phyloP scores from a whole-genome alignment of 2,113 vertebrate species.

The Gavialis gangeticus region DNA sequence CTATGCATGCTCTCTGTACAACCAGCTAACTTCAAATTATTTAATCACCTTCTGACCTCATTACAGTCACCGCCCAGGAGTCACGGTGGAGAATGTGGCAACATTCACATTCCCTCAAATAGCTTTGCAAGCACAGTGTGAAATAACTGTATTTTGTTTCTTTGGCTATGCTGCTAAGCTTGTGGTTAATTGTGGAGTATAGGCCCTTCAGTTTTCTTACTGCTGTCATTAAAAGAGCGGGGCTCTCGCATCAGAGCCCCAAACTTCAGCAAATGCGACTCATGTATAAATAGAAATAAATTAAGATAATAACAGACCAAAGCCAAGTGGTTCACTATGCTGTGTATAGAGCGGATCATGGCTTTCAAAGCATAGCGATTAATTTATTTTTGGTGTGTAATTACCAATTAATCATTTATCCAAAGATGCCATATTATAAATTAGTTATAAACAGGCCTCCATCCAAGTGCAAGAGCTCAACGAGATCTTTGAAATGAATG shows the following conservation, averaged over 20 bases:
- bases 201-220: background rate
- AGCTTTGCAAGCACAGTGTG: background rate
- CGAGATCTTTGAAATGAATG: conserved; percentile 46
- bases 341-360: background rate
- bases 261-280: background rate
- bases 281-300: conserved; percentile 34
- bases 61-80: background rate
- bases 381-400: conserved; percentile 60
- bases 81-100: rapidly evolving
- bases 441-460: conserved; percentile 55
- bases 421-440: conserved; percentile 48
- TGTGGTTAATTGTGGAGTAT: background rate
- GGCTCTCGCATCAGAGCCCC: background rate
- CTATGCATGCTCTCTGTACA: background rate
- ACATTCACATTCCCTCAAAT: background rate
- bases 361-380: conserved; percentile 25
- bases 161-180: too few species aligned
- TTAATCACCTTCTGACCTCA: background rate
- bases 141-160: too few species aligned
- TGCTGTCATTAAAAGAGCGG: background rate
- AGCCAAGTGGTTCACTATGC: background rate
- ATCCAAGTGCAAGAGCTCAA: conserved; percentile 24
- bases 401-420: conserved; percentile 57
- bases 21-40: background rate
- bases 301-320: background rate